Percentiles rank a stretch among this genome's conserved stretches.
phyloP scores from a whole-genome alignment of 2,797 vertebrate genomes.

The Oophaga sylvatica region DNA sequence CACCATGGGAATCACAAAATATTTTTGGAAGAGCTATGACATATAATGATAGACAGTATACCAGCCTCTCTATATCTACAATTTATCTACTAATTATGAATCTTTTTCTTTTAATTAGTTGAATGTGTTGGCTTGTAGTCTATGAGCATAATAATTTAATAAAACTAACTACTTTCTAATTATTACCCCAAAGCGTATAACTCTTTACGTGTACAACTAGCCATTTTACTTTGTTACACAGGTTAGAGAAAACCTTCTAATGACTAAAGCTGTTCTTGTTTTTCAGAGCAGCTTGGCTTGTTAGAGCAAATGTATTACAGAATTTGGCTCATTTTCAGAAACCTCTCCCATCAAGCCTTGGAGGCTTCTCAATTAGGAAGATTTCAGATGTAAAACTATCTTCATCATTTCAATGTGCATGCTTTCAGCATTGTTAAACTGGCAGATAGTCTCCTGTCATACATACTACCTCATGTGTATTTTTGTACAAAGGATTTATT shows the following conservation, averaged over 20 bases:
- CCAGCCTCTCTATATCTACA: background rate
- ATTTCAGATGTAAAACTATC: background rate
- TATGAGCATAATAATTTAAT: background rate
- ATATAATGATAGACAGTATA: background rate
- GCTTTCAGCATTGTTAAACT: background rate
- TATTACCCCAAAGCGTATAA: constrained; percentile 11
- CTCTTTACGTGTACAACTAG: constrained; percentile 28
- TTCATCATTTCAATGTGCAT: background rate
- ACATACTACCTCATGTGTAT: background rate
- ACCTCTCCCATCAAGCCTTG: constrained; percentile 10
- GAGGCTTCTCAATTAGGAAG: constrained; percentile 31
- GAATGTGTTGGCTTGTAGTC: background rate
- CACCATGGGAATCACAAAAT: background rate
- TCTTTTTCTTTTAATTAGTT: background rate
- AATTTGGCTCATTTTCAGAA: constrained; percentile 35
- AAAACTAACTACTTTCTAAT: constrained; percentile 21
- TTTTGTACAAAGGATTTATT: background rate
- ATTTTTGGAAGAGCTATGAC: too few species aligned
- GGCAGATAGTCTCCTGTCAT: background rate
- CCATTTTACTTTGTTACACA: constrained; percentile 39
- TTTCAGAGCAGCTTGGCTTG: constrained; percentile 48
- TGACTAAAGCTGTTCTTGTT: constrained; percentile 47
- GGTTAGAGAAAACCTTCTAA: constrained; percentile 45
- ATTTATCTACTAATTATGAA: background rate
- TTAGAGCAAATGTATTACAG: constrained; percentile 40